Conservation (phyloP, 2,113 vertebrate species). For the Micronycteris hirsuta region DNA sequence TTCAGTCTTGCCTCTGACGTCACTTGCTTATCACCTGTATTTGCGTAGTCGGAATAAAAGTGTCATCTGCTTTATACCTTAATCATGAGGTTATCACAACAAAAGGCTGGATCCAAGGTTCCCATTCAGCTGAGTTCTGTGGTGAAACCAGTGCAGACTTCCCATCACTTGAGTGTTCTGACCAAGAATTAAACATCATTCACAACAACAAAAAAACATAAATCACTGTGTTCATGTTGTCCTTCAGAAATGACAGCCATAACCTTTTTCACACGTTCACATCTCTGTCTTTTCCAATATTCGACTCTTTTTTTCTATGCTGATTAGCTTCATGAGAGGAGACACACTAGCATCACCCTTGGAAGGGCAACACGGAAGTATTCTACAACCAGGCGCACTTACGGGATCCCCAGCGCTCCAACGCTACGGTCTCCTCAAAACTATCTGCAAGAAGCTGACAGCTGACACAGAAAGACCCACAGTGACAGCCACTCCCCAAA, state of each 20-base stretch:
- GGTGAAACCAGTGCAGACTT: background rate
- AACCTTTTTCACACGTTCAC: background rate
- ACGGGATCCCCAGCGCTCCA: background rate
- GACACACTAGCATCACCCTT: background rate
- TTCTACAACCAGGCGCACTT: background rate
- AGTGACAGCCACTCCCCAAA: background rate
- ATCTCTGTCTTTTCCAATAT: background rate
- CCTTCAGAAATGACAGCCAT: background rate
- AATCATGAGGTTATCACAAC: background rate
- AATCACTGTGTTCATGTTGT: background rate
- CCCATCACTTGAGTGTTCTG: background rate
- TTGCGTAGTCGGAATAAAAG: background rate
- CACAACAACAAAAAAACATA: background rate
- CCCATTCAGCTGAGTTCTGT: background rate
- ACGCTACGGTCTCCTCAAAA: background rate
- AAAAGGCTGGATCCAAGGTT: conserved; percentile 20
- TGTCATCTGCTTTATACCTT: background rate
- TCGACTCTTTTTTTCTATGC: background rate
- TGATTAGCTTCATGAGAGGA: background rate
- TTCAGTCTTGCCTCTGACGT: background rate
- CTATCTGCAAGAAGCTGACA: background rate
- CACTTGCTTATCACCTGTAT: background rate
- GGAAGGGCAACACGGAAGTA: background rate
- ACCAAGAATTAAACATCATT: conserved; percentile 25
- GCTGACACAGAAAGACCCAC: background rate